A percentile compares a stretch with the other conserved stretches of the same genome.
These are phyloP conservation scores for Bursaphelenchus okinawaensis DNA, from an alignment of 2,888 invertebrate species.

Conservation along the genomic window DNA sequence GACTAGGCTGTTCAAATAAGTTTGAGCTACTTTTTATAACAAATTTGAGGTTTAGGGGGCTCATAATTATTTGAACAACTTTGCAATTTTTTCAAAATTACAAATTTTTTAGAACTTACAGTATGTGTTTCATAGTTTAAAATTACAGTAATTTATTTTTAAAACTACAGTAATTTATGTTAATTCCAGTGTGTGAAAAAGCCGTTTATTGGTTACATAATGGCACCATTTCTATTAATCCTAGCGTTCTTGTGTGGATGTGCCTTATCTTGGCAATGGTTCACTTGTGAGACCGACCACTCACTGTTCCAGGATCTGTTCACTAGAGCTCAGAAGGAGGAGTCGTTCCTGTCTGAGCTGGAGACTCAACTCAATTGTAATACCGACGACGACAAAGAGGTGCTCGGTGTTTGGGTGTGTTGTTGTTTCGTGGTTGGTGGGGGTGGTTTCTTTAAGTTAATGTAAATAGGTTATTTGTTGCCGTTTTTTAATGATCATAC, in stretches of 20 bases:
- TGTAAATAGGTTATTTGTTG: not conserved
- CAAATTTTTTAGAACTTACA: too few relatives aligned
- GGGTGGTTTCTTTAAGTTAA: not conserved
- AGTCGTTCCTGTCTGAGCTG: constrained; percentile 29
- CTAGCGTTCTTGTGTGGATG: constrained; percentile 8
- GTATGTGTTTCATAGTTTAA: too few relatives aligned
- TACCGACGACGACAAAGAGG: constrained; percentile 37
- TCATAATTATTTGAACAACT: too few relatives aligned
- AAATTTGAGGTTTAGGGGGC: too few relatives aligned
- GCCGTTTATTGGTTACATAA: constrained; percentile 21
- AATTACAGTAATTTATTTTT: not conserved
- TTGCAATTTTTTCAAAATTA: too few relatives aligned
- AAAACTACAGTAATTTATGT: not conserved
- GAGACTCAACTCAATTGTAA: constrained; percentile 28
- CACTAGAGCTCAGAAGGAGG: constrained; percentile 36
- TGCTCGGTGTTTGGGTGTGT: constrained; percentile 18
- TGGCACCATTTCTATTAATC: constrained; percentile 25
- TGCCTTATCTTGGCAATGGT: constrained; percentile 25
- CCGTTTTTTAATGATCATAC: not conserved
- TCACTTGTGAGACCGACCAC: constrained; percentile 26
- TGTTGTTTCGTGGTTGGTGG: not conserved
- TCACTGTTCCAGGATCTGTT: constrained; percentile 40
- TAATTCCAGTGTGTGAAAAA: constrained; percentile 26
- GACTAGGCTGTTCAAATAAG: too few relatives aligned
- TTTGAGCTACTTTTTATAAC: too few relatives aligned